Evolutionary conservation across 2,797 vertebrate species (phyloP).

Genomic region (Aphelocoma californica): DNA sequence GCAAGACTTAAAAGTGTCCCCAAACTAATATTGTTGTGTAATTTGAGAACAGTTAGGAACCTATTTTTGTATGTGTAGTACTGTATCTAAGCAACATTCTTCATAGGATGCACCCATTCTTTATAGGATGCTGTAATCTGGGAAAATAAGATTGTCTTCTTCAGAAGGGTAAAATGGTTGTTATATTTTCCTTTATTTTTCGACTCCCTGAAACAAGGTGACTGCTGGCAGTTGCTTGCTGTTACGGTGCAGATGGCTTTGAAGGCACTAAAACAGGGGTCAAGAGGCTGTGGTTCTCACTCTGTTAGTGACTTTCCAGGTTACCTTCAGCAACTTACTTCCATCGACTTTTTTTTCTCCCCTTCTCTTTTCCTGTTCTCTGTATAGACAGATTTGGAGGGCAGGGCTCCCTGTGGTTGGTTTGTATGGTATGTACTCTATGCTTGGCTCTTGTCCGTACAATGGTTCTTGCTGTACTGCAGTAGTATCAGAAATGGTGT

Average conservation of each 20-base stretch:
- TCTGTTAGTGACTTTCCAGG: background rate
- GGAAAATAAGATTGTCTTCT: background rate
- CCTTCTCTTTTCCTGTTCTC: background rate
- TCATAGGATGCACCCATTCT: background rate
- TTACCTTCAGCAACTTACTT: background rate
- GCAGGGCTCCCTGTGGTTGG: background rate
- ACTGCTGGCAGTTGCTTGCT: background rate
- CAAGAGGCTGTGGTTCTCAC: background rate
- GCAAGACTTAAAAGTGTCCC: background rate
- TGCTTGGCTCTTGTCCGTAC: background rate
- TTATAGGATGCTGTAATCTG: background rate
- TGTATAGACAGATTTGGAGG: background rate
- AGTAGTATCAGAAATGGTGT: background rate
- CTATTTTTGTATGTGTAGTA: background rate
- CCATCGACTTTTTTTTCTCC: background rate
- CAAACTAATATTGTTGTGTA: background rate
- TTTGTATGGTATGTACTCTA: background rate
- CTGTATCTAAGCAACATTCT: slow-evolving; percentile 31
- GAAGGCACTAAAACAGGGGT: background rate
- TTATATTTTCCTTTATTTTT: background rate
- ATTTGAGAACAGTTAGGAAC: background rate
- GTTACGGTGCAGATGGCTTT: background rate
- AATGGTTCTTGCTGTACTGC: background rate
- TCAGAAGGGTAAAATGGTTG: background rate
- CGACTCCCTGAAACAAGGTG: background rate